Percentiles rank a stretch among this genome's conserved stretches.
Evolutionary conservation across 2,113 vertebrate species (phyloP).

Genomic region (Myxocyprinus asiaticus): DNA sequence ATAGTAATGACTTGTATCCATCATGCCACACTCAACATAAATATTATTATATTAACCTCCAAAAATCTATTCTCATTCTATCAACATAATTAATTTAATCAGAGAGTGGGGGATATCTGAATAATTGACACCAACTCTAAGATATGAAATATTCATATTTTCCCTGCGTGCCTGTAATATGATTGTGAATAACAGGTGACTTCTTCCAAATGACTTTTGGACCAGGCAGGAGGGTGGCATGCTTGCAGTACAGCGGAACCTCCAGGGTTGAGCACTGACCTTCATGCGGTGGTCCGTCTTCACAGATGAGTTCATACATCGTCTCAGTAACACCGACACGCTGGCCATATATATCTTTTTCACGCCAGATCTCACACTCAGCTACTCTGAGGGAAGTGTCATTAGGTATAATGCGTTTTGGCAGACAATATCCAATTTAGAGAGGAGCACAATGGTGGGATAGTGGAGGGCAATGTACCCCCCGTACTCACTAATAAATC

Average conservation of each 20-base stretch:
- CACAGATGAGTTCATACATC: constrained; percentile 56
- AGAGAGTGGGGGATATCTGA: constrained; percentile 68
- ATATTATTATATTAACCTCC: constrained; percentile 74
- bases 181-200: constrained; percentile 41
- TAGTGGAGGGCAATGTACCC: too few relatives aligned
- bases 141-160: constrained; percentile 75
- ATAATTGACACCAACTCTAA: constrained; percentile 71
- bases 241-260: constrained; percentile 17
- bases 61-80: constrained; percentile 67
- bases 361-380: constrained; percentile 60
- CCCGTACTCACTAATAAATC: neutral
- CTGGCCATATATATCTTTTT: constrained; percentile 60
- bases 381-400: constrained; percentile 68
- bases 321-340: constrained; percentile 31
- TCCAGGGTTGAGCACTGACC: constrained; percentile 55
- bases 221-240: constrained; percentile 20
- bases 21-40: constrained; percentile 71
- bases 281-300: constrained; percentile 57
- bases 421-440: constrained; percentile 51
- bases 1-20: constrained; percentile 72
- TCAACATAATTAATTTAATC: constrained; percentile 75
- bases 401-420: constrained; percentile 67
- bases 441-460: constrained; percentile 13
- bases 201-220: constrained; percentile 32
- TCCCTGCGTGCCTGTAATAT: constrained; percentile 34